Base-by-base conservation (phyloP, 2,797 vertebrate species). In the Netta rufina region DNA sequence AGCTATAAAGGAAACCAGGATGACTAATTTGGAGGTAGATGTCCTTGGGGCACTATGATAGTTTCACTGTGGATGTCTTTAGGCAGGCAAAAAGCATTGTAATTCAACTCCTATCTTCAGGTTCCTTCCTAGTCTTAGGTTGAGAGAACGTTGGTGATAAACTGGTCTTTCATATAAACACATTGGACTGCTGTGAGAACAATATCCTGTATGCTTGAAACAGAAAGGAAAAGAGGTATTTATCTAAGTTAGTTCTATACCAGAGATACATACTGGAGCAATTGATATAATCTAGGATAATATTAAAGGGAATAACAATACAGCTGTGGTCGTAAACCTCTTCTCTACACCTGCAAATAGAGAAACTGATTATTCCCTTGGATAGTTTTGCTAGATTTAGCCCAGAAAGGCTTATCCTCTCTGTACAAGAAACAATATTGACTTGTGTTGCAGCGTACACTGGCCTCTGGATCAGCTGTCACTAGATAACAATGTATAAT, bases 401-500 rank as follows among this genome's bases (percentile, higher is more conserved):
- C 41, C 33, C 92, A 33, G 67, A 54, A 45, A 85, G 9, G 19
- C 72, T 92, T 95, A 53, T 70, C 6, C 28, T 66, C 11, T 89
- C 41, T 81, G 13, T 36, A n/a, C 16, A 11, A 82, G 83, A 79
- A 91, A 81, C 73, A 85, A 18, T 66, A 84, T 39, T 89, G 79
- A 43, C 84, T 86, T 88, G 77, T 49, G 64, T 67, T 93, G 80
- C 64, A 64, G 66, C 0, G 0, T 60, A 64, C 8, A 32, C 83
- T 79, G 87, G 79, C 66, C 75, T 76, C 82, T 76, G 87, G 73
- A 86, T 92, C 77, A 84, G 56, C 89, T 70, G 80, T 73, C 87
- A 53, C 77, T 70, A 36, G 85, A 86, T 90, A 95, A 78, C 76
- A 90, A 64, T 84, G 87, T 91, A 88, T 90, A 95, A 94, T 92